A percentile compares a stretch with the other conserved stretches of the same genome.
Evolutionary conservation across 1,140 invertebrate species (phyloP).

Genomic region (Conopomorpha cramerella): DNA sequence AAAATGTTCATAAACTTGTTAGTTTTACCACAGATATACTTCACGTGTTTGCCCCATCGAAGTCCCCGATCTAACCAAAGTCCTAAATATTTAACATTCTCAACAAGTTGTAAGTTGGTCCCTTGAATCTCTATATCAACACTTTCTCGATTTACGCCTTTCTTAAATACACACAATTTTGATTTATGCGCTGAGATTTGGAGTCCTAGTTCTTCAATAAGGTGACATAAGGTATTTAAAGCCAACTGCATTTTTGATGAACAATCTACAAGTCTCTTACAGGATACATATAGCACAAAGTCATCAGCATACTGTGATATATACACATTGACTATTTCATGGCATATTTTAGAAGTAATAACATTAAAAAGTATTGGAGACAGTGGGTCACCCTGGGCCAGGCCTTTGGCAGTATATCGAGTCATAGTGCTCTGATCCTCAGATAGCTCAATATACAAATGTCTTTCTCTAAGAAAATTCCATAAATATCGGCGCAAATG

Average conservation of each 20-base stretch:
- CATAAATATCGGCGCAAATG: slow-evolving; percentile 6
- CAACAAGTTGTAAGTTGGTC: neutral
- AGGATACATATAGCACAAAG: neutral
- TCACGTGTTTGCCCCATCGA: neutral
- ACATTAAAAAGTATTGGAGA: slow-evolving; percentile 1
- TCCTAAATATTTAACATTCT: neutral
- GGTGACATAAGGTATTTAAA: neutral
- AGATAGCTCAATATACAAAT: neutral
- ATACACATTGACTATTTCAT: neutral
- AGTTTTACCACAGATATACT: neutral
- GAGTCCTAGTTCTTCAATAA: neutral
- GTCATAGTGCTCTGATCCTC: slow-evolving; percentile 3
- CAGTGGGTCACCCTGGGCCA: slow-evolving; percentile 1
- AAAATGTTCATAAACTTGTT: neutral
- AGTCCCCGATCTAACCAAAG: neutral
- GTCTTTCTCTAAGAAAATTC: slow-evolving; percentile 5
- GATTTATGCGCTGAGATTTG: neutral
- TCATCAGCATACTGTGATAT: slow-evolving; percentile 2
- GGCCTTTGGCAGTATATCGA: neutral
- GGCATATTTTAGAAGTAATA: neutral
- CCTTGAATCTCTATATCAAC: neutral
- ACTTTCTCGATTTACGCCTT: neutral
- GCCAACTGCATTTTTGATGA: neutral
- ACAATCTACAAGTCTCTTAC: too few relatives aligned
- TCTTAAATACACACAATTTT: neutral